Base-by-base conservation (phyloP, 2,888 invertebrate genomes). In the Macrophya annulata region DNA sequence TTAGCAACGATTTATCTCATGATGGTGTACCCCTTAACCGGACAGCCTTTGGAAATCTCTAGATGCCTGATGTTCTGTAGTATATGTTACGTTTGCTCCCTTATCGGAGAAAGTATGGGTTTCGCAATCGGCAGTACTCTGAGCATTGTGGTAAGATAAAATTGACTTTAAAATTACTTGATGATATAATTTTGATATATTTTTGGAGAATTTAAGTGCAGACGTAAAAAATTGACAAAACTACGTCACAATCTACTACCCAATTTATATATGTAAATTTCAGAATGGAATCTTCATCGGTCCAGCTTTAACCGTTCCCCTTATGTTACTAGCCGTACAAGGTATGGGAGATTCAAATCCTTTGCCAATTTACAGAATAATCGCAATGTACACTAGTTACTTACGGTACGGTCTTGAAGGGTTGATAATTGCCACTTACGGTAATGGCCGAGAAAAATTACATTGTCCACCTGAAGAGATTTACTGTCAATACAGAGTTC, bases 201-300 rank as follows among this genome's bases (percentile, higher is more conserved):
- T 71, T 43, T 65, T 10, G 21, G 10, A 77, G 6, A 9, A 72
- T 40, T 62, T 25, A 10, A 48, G 31, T 31, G 31, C n/a, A 31
- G 31, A 31, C n/a, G n/a, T n/a, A 37, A 68, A 3, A 2, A 51
- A 72, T n/a, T 48, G 37, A 71, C 3, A 4, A 17, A 71, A n/a
- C 40, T 40, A 40, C 43, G 10, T 25, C 74, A 51, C 0, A 51
- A 17, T 51, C 51, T 5, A 51, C 51, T 5, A 51, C 15, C 25
- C 25, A 62, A n/a, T 62, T 62, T 55, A 43, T 51, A 55, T 37
- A 51, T 77, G 65, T 85, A 48, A 9, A 76, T 85, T 89, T 87
- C 94, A 98, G 98, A 98, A 98, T 91, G 96, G 97, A 45, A 97
- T 98, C 93, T 99, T 99, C 93, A 94, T 98, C 89, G 99, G 98